Percentiles rank a stretch among this genome's conserved stretches.
Conservation (phyloP, 2,797 vertebrate genomes). For the Sebastolobus altivelis region DNA sequence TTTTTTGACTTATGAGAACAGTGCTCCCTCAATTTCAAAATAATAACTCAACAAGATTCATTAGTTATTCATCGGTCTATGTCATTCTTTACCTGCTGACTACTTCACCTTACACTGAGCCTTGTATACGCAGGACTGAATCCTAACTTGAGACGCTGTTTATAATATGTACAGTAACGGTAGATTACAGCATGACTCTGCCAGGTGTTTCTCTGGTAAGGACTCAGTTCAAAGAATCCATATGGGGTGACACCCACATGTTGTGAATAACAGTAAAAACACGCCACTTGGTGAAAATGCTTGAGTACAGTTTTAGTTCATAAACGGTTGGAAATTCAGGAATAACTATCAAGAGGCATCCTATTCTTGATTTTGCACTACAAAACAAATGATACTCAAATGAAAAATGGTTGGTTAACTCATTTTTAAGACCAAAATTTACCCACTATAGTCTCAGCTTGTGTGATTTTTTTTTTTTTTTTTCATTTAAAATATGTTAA, state of each 20-base stretch:
- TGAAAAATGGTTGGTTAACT: conserved; percentile 37
- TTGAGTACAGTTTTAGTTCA: conserved; percentile 49
- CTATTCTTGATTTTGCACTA: conserved; percentile 72
- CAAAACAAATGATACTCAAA: conserved; percentile 53
- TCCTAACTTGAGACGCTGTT: conserved; percentile 52
- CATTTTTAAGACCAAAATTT: conserved; percentile 57
- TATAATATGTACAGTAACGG: conserved; percentile 18
- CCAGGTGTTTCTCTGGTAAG: conserved; percentile 25
- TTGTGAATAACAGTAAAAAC: conserved; percentile 45
- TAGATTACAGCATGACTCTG: conserved; percentile 36
- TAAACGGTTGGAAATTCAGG: conserved; percentile 51
- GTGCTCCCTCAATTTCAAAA: conserved; percentile 79
- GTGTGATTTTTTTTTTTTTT: conserved; percentile 1
- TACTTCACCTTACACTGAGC: conserved; percentile 70
- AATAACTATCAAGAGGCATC: conserved; percentile 51
- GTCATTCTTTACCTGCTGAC: conserved; percentile 63
- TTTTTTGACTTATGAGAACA: conserved; percentile 66
- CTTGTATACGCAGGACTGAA: conserved; percentile 60
- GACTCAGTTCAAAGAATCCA: conserved; percentile 34
- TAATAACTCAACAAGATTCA: conserved; percentile 32
- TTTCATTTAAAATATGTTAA: conserved; percentile 35
- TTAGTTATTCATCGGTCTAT: conserved; percentile 31
- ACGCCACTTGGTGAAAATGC: conserved; percentile 47
- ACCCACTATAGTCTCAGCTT: conserved; percentile 38
- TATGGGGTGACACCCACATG: conserved; percentile 18